Base-by-base conservation (phyloP, 2,113 vertebrate genomes). In the Sander vitreus region DNA sequence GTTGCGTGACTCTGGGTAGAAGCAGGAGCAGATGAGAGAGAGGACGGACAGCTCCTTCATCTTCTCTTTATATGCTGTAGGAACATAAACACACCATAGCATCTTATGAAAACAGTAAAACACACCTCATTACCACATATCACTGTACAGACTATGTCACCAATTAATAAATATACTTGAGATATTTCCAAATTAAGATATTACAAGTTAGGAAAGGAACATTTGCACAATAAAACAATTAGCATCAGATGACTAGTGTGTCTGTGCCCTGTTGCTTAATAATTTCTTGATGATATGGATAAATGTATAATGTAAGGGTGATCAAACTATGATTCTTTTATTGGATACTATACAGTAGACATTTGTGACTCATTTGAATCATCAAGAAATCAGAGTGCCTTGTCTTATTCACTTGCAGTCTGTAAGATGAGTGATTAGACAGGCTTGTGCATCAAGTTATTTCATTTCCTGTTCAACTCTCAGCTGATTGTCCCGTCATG, bases 31-130 rank as follows among this genome's bases (percentile, higher is more conserved):
- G 93, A 99, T 97, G 91, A 99, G 96, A 0, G 98, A 99, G 88
- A 99, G 93, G 90, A 99, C 96, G 0, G 98, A 99, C 55, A 99
- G 87, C 93, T 99, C 98, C 97, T 99, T 99, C 98, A 99, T 99
- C 95, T 99, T 99, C 95, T 99, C 98, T 93, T 99, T 99, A 96
- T 99, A 99, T 80, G 98, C 98, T 99, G 96, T 10, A 85, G 92
- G 87, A 84, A 47, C 59, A 6, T 33, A 77, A 75, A 86, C 9
- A 74, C 21, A 77, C 5, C 11, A 68, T 15, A 43, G 16, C 25
- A n/a, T 48, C n/a, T 64, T 6, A 21, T 47, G 23, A 60, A 82
- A 55, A 43, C 33, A 33, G 4, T 43, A 19, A 74, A 74, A 53
- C 23, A 45, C 33, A 10, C 3, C 6, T 63, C 1, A 2, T 10